A percentile compares a stretch with the other conserved stretches of the same genome.
Evolutionary conservation across 2,888 invertebrate species (phyloP).

Genomic region (Calameuta filiformis): DNA sequence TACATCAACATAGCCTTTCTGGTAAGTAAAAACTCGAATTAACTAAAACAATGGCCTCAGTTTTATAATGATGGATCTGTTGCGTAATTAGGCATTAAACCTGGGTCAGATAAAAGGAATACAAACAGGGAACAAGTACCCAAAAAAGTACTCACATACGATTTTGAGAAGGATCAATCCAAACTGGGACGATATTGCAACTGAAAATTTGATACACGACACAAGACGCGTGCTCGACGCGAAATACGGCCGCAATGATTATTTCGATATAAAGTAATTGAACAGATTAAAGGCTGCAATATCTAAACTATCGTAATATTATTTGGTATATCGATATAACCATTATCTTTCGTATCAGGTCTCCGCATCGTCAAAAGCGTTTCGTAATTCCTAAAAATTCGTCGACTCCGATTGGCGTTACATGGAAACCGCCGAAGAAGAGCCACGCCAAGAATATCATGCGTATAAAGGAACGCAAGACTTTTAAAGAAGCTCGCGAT

Average conservation of each 20-base stretch:
- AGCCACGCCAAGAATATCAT: not conserved
- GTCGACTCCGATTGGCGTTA: not conserved
- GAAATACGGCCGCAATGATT: not conserved
- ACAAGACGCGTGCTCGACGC: not conserved
- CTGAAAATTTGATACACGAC: not conserved
- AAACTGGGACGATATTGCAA: not conserved
- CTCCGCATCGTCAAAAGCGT: not conserved
- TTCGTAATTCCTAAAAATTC: not conserved
- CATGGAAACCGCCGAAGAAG: not conserved
- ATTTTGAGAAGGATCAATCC: not conserved
- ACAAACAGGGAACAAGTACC: not conserved
- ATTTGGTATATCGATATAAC: not conserved
- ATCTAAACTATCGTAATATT: not conserved
- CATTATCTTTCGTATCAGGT: not conserved
- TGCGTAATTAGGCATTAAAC: not conserved
- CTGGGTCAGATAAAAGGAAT: not conserved
- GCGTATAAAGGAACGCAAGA: not conserved
- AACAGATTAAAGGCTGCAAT: not conserved
- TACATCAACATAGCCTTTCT: not conserved
- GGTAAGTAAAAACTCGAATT: not conserved
- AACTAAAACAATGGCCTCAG: not conserved
- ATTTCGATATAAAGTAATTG: not conserved
- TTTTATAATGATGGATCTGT: not conserved
- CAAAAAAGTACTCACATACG: not conserved
- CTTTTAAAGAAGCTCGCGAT: not conserved